phyloP scores from a whole-genome alignment of 2,888 invertebrate species.

The Tricholauxania praeusta region DNA sequence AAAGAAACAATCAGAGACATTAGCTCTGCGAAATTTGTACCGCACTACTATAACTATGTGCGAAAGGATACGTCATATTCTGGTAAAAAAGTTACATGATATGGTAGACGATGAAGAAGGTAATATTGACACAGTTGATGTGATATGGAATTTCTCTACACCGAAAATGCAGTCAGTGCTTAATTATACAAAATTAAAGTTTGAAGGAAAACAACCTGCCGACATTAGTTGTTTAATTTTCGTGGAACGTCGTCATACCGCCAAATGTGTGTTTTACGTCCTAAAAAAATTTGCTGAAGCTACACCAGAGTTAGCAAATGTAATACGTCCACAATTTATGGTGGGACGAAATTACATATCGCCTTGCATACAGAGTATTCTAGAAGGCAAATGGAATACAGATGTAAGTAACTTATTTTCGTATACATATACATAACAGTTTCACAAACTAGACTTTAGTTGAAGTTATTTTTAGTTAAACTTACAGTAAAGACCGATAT shows the following conservation, averaged over 20 bases:
- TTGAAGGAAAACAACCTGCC: slow-evolving; percentile 61
- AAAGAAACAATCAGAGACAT: slow-evolving; percentile 70
- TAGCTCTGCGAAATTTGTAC: slow-evolving; percentile 59
- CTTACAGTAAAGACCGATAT: background rate
- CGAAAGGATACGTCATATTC: slow-evolving; percentile 69
- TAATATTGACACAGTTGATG: slow-evolving; percentile 47
- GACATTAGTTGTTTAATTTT: slow-evolving; percentile 64
- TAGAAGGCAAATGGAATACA: slow-evolving; percentile 59
- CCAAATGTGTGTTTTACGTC: slow-evolving; percentile 80
- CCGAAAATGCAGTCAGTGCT: slow-evolving; percentile 76
- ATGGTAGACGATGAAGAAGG: slow-evolving; percentile 61
- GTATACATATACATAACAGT: no score
- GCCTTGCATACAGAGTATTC: slow-evolving; percentile 53
- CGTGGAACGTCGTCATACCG: slow-evolving; percentile 73
- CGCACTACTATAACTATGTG: slow-evolving; percentile 58
- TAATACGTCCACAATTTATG: slow-evolving; percentile 76
- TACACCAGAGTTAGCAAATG: slow-evolving; percentile 70
- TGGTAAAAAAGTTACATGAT: slow-evolving; percentile 69
- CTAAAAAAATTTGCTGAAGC: slow-evolving; percentile 70
- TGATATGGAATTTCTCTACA: slow-evolving; percentile 73
- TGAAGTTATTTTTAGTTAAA: background rate
- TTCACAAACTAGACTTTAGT: background rate
- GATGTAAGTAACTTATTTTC: slow-evolving; percentile 48
- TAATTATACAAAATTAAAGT: slow-evolving; percentile 73
- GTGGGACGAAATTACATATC: slow-evolving; percentile 71